Conservation (phyloP, 92 coral and sea anemone species). For the Micromussa lordhowensis region DNA sequence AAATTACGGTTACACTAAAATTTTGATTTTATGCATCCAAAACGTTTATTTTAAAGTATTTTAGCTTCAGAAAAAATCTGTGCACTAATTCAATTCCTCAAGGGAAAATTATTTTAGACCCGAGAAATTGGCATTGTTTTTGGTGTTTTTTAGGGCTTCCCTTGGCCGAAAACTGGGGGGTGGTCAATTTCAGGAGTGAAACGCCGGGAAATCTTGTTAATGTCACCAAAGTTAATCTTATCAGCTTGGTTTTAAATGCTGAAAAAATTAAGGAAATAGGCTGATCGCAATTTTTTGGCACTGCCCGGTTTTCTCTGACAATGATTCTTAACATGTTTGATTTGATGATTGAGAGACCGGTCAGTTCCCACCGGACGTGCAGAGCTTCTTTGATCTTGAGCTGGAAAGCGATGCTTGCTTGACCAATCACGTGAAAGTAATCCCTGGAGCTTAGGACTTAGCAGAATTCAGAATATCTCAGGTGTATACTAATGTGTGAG, state of each 20-base stretch:
- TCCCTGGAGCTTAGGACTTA: too few relatives aligned
- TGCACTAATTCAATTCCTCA: neutral
- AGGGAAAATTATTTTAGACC: constrained; percentile 9
- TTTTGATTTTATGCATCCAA: neutral
- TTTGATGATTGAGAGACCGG: too few relatives aligned
- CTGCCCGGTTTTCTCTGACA: neutral
- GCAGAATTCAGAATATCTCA: too few relatives aligned
- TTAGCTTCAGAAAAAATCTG: constrained; percentile 16
- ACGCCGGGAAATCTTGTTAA: constrained; percentile 26
- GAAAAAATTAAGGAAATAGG: constrained; percentile 20
- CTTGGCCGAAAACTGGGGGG: constrained; percentile 19
- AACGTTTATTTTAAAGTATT: neutral
- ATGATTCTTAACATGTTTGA: too few relatives aligned
- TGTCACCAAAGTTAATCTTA: constrained; percentile 24
- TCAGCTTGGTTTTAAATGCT: constrained; percentile 20
- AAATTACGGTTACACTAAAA: neutral
- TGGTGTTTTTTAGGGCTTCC: constrained; percentile 5
- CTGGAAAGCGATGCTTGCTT: too few relatives aligned
- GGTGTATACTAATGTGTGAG: too few relatives aligned
- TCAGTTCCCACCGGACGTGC: too few relatives aligned
- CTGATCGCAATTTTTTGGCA: constrained; percentile 17
- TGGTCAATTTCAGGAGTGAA: constrained; percentile 28
- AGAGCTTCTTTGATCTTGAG: too few relatives aligned
- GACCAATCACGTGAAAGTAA: too few relatives aligned
- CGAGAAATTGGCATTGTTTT: constrained; percentile 9